Evolutionary conservation across 2,888 invertebrate species (phyloP), one percentile per base, ranked within the genome.

Genomic region (Phymatocera aterrima): DNA sequence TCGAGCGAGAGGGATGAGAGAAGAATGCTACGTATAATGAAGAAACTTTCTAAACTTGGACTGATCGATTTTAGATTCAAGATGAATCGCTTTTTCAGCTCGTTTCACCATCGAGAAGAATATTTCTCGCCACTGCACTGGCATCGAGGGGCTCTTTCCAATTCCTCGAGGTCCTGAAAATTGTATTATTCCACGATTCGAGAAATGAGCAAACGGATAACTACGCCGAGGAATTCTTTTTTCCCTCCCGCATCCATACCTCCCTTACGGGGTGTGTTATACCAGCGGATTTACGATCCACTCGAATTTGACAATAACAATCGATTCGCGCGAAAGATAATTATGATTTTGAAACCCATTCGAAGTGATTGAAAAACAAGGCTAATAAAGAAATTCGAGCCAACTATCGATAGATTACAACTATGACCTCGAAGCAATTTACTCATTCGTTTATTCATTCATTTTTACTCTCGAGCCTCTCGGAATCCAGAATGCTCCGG

Each of bases 21-120:
- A 72, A 72, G 72, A 51, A 72, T 72, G 72, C 72, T 51, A 31
- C 72, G 72, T 64, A 43, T 61, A 72, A 72, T 72, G 51, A 72
- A 72, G 72, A 72, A 72, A 72, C 72, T 72, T 72, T 72, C 48
- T 43, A 72, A 72, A 51, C 72, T 72, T 72, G 34, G 34, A 34
- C 46, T 51, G 72, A 72, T 72, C 72, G 72, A 72, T 72, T 51
- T 51, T 51, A 72, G 72, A 72, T 72, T 72, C 72, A 72, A 72
- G 72, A 48, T 51, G 72, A 72, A 72, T 72, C 51, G 51, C 51
- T 51, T 51, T 12, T 51, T 34, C 51, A 31, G n/a, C 51, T 51
- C 72, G 31, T 51, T 34, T 72, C 61, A 37, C 61, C 21, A 37
- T 8, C 37, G 21, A n/a, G n/a, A 18, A 40, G 37, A 64, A 34